Evolutionary conservation across 2,888 invertebrate species (phyloP).

Genomic region (Scaptomyza caliginosa): DNA sequence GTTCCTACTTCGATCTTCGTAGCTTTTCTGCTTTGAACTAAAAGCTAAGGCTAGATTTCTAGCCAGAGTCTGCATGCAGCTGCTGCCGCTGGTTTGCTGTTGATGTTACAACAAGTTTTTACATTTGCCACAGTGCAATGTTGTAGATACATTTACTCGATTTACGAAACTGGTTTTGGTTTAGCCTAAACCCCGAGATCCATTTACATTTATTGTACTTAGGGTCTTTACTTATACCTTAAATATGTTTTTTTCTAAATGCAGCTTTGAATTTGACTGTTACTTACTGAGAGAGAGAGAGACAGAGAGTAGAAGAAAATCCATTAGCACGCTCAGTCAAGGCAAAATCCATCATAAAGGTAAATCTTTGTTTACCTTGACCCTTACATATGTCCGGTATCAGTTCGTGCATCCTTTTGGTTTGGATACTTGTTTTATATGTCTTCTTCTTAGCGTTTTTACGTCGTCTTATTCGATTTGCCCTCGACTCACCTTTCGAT

Average conservation of each 20-base stretch:
- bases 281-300: conserved; percentile 24
- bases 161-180: conserved; percentile 66
- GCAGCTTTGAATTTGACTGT: conserved; percentile 56
- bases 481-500: conserved; percentile 67
- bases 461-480: conserved; percentile 29
- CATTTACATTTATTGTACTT: conserved; percentile 70
- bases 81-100: conserved; percentile 17
- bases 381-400: conserved; percentile 53
- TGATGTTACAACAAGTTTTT: conserved; percentile 57
- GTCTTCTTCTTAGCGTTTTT: conserved; percentile 58
- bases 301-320: conserved; percentile 32
- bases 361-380: conserved; percentile 71
- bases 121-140: conserved; percentile 57
- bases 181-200: conserved; percentile 56
- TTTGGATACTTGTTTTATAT: conserved; percentile 75
- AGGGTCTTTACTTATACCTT: conserved; percentile 17
- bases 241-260: conserved; percentile 34
- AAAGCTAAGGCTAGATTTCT: conserved; percentile 50
- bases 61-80: conserved; percentile 13
- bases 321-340: conserved; percentile 69
- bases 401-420: conserved; percentile 62
- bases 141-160: conserved; percentile 33
- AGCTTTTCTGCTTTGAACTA: conserved; percentile 45
- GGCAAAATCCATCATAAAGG: conserved; percentile 68
- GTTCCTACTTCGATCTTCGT: background rate